These are phyloP conservation scores for Engraulis encrasicolus DNA, from an alignment of 2,113 vertebrate genomes.

Conservation along the genomic window DNA sequence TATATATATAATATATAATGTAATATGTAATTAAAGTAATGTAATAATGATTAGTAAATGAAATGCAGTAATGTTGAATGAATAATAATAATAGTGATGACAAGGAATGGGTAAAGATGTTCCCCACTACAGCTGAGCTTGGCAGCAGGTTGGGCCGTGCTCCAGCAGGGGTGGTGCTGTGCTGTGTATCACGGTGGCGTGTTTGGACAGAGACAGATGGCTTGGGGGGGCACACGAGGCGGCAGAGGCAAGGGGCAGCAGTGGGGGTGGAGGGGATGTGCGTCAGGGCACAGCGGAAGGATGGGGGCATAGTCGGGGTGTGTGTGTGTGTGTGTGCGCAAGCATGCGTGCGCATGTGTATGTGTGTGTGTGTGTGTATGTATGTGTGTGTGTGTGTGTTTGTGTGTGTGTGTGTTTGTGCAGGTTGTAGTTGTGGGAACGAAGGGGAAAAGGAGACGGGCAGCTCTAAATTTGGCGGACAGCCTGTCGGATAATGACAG, in stretches of 20 bases:
- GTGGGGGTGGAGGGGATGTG: neutral
- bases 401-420: too few relatives aligned
- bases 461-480: neutral
- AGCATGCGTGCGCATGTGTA: too few relatives aligned
- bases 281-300: neutral
- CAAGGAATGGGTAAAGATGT: neutral
- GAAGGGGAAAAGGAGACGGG: too few relatives aligned
- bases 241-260: neutral
- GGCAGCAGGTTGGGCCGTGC: neutral
- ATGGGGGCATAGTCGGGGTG: neutral
- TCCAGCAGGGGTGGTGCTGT: neutral
- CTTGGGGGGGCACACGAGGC: neutral
- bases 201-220: conserved; percentile 3
- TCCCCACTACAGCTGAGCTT: neutral
- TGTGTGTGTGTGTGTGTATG: too few relatives aligned
- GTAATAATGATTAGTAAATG: neutral
- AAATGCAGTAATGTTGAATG: neutral
- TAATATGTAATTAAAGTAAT: too few relatives aligned
- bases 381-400: too few relatives aligned
- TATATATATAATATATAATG: too few relatives aligned
- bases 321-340: too few relatives aligned
- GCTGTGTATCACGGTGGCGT: conserved; percentile 4
- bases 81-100: neutral
- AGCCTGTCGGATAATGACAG: neutral
- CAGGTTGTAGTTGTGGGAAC: too few relatives aligned